A percentile compares a stretch with the other conserved stretches of the same genome.
These are phyloP conservation scores for Zootermopsis nevadensis DNA, from an alignment of 2,888 invertebrate genomes.

Conservation along the genomic window DNA sequence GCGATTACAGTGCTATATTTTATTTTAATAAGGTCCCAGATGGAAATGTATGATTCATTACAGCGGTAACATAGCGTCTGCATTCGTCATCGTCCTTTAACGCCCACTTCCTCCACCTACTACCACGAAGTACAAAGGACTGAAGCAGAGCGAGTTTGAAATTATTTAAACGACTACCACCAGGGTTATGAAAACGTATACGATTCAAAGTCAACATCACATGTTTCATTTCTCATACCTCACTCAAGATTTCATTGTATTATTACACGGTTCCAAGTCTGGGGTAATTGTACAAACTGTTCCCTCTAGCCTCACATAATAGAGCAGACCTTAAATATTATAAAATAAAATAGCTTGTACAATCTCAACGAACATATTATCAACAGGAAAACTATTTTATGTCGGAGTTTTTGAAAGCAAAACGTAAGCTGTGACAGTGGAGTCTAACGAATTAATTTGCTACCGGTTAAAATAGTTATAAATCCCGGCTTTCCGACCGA, in stretches of 20 bases:
- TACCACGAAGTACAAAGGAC: not conserved
- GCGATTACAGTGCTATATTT: not conserved
- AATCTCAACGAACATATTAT: not conserved
- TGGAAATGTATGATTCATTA: conserved; percentile 5
- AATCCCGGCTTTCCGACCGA: too few species aligned
- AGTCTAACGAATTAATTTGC: too few species aligned
- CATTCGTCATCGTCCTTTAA: not conserved
- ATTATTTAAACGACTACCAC: conserved; percentile 12
- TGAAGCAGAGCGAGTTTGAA: not conserved
- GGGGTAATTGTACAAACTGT: not conserved
- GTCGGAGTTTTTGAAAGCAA: too few species aligned
- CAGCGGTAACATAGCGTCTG: not conserved
- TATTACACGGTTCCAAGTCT: not conserved
- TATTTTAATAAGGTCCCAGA: conserved; percentile 2
- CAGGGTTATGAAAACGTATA: conserved; percentile 14
- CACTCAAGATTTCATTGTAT: not conserved
- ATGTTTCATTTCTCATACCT: not conserved
- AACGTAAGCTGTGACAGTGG: too few species aligned
- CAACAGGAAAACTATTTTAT: not conserved
- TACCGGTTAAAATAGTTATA: too few species aligned
- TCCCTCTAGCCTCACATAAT: not conserved
- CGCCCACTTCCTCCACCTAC: not conserved
- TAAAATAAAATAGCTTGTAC: not conserved
- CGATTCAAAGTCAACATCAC: conserved; percentile 9
- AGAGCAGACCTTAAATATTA: not conserved